These are phyloP conservation scores for Eristalinus sepulchralis DNA, from an alignment of 2,888 invertebrate species.

Conservation along the genomic window DNA sequence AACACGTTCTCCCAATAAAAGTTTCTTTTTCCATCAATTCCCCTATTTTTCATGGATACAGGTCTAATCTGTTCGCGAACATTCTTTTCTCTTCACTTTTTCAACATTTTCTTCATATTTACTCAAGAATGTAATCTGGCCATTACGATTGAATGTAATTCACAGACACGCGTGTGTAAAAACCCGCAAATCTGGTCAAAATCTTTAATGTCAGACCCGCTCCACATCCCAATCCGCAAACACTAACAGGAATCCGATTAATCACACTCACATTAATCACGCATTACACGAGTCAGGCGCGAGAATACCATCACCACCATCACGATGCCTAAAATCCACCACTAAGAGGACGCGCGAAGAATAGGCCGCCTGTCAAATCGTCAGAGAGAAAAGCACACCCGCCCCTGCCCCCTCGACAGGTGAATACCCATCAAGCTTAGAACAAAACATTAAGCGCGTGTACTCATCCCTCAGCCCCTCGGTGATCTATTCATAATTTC, in stretches of 20 bases:
- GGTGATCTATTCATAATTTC: conserved; percentile 44
- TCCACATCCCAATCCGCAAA: background rate
- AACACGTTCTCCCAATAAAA: too few relatives aligned
- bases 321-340: background rate
- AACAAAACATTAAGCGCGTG: background rate
- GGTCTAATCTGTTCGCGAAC: too few relatives aligned
- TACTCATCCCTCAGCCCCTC: background rate
- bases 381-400: background rate
- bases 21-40: too few relatives aligned
- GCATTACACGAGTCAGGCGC: background rate
- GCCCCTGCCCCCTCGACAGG: background rate
- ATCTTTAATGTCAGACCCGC: background rate
- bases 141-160: too few relatives aligned
- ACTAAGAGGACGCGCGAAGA: background rate
- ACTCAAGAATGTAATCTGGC: too few relatives aligned
- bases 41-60: too few relatives aligned
- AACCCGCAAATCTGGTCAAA: too few relatives aligned
- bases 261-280: background rate
- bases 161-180: too few relatives aligned
- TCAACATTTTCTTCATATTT: too few relatives aligned
- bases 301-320: background rate
- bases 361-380: background rate
- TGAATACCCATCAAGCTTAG: background rate
- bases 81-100: too few relatives aligned
- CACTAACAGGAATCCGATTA: background rate